Base-by-base conservation (phyloP, 2,113 vertebrate genomes). In the Pungitius pungitius region DNA sequence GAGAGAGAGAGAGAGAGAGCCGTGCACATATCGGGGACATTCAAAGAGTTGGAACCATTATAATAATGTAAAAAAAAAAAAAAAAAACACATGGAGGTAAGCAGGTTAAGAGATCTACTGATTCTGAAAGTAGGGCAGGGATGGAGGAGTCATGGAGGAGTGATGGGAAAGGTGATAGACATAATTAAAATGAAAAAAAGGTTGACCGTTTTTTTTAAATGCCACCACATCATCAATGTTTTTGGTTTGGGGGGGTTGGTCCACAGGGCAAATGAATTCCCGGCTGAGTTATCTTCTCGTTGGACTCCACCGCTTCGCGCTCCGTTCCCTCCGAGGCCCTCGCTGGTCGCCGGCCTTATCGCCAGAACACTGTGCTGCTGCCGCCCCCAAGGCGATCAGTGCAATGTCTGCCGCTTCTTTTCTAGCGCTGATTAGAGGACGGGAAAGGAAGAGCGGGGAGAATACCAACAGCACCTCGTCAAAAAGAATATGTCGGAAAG, bases 341-440 rank as follows among this genome's bases (percentile, higher is more conserved):
- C 71, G 81, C 84, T 77, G 87, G 60, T 76, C 76, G 5, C 15
- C 61, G 37, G 81, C 68, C 86, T 84, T 86, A 83, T 90, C 87
- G 82, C 80, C 59, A 82, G 75, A 81, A 76, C 78, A 62, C 78
- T 84, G 79, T 33, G 79, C 83, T 75, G 76, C 14, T 72, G 63
- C 59, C 70, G 75, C 82, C 85, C 84, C 85, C 0, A 71, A 77
- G 83, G 84, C 85, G 87, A 84, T 89, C 87, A 83, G 71, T 80
- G 75, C 64, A 47, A 75, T 81, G 81, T 84, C 81, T 87, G 80
- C 59, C 76, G 56, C 70, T 65, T 80, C 63, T 75, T 78, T 76
- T 64, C 58, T 75, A 75, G 71, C 26, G 0, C 75, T 87, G 86
- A 87, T 88, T 86, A 83, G 73, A 85, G 56, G 51, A 62, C 59